Conservation (phyloP, 2,888 invertebrate genomes). For the Pristionchus mayeri region DNA sequence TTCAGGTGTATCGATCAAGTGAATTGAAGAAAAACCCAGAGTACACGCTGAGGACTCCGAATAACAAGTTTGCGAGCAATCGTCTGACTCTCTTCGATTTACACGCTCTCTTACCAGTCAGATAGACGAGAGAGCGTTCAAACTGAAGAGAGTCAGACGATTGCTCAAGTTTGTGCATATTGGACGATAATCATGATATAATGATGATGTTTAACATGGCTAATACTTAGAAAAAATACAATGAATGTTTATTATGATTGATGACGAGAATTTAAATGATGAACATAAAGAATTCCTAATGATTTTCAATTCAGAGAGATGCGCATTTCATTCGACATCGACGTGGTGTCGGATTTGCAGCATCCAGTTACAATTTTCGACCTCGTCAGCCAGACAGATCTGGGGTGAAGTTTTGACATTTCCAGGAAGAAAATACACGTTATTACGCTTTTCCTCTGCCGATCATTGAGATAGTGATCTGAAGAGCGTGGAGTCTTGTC, state of each 20-base stretch:
- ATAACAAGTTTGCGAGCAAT: not conserved
- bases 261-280: no score
- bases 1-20: not conserved
- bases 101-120: no score
- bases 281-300: no score
- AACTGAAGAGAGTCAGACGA: no score
- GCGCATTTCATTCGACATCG: not conserved
- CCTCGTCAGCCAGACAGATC: not conserved
- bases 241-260: no score
- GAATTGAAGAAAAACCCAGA: not conserved
- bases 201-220: no score
- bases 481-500: not conserved
- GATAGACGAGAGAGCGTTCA: no score
- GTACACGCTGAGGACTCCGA: not conserved
- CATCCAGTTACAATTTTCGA: not conserved
- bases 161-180: not conserved
- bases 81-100: no score
- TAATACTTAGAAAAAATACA: no score
- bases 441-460: not conserved
- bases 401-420: not conserved
- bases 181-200: not conserved
- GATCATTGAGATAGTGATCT: not conserved
- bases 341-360: not conserved
- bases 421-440: not conserved
- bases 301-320: slow-evolving; percentile 11